A percentile compares a stretch with the other conserved stretches of the same genome.
Conservation (phyloP, 2,113 vertebrate genomes). For the Actenoides lindsayi region DNA sequence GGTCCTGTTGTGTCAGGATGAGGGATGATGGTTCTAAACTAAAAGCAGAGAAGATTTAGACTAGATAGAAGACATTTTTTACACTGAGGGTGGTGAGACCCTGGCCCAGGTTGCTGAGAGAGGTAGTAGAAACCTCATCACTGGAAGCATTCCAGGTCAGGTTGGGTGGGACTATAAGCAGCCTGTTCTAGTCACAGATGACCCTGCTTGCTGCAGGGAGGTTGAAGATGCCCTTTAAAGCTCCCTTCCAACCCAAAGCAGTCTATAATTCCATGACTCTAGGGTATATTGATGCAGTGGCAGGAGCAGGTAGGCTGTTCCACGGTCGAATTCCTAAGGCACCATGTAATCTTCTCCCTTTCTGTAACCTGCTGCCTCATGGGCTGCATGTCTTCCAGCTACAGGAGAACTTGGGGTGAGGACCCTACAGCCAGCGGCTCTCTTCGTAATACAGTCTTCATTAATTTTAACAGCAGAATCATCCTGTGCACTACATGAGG, state of each 20-base stretch:
- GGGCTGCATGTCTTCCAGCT: background rate
- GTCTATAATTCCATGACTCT: background rate
- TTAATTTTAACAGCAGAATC: conserved; percentile 31
- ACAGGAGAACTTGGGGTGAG: background rate
- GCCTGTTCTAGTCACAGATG: background rate
- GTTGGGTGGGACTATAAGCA: background rate
- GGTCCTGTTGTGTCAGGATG: too few species aligned
- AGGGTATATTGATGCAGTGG: background rate
- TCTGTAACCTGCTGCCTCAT: background rate
- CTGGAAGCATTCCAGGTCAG: background rate
- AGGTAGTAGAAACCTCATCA: background rate
- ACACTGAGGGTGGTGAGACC: background rate
- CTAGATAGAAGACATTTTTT: background rate
- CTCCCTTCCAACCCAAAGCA: background rate
- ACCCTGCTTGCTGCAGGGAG: background rate
- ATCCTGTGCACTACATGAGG: conserved; percentile 32
- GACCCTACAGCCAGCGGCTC: background rate
- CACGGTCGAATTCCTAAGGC: background rate
- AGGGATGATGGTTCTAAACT: too few species aligned
- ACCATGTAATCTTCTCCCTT: background rate
- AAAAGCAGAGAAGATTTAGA: background rate
- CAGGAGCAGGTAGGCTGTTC: background rate
- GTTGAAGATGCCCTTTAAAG: background rate
- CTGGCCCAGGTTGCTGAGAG: background rate
- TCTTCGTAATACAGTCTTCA: background rate